Conservation (phyloP, 2,113 vertebrate genomes). For the Colistium nudipinnis region DNA sequence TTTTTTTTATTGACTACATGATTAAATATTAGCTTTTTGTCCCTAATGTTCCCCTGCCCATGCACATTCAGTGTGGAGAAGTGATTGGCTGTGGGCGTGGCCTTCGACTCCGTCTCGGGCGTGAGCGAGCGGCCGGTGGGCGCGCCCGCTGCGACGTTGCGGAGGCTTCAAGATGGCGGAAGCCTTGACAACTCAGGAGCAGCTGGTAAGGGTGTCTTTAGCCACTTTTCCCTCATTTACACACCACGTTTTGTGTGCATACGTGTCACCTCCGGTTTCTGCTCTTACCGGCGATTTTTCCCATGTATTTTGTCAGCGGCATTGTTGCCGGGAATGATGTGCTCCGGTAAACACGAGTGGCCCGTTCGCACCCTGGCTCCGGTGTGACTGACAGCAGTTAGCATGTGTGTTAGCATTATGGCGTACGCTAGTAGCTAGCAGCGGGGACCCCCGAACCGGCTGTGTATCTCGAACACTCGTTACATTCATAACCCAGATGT, state of each 20-base stretch:
- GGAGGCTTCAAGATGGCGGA: constrained; percentile 88
- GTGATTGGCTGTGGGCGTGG: constrained; percentile 30
- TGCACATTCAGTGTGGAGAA: neutral
- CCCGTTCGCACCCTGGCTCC: constrained; percentile 59
- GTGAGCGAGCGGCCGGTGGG: constrained; percentile 69
- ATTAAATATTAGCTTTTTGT: too few relatives aligned
- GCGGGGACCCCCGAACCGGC: constrained; percentile 28
- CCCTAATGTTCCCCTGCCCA: too few relatives aligned
- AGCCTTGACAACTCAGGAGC: constrained; percentile 85
- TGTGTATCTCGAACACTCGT: neutral
- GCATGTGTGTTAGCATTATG: constrained; percentile 69
- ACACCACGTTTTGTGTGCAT: neutral
- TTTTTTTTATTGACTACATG: too few relatives aligned
- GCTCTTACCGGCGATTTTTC: neutral
- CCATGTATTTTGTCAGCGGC: neutral
- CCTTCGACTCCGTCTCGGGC: constrained; percentile 28
- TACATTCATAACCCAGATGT: neutral
- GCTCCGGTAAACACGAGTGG: constrained; percentile 48
- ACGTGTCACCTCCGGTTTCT: neutral
- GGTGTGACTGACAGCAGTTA: constrained; percentile 75
- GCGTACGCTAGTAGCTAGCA: constrained; percentile 43
- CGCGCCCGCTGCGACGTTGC: constrained; percentile 82
- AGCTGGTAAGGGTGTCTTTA: constrained; percentile 80
- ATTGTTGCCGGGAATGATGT: neutral
- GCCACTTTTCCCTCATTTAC: constrained; percentile 2